Evolutionary conservation across 2,888 invertebrate species (phyloP).

Genomic region (Microctonus brassicae): DNA sequence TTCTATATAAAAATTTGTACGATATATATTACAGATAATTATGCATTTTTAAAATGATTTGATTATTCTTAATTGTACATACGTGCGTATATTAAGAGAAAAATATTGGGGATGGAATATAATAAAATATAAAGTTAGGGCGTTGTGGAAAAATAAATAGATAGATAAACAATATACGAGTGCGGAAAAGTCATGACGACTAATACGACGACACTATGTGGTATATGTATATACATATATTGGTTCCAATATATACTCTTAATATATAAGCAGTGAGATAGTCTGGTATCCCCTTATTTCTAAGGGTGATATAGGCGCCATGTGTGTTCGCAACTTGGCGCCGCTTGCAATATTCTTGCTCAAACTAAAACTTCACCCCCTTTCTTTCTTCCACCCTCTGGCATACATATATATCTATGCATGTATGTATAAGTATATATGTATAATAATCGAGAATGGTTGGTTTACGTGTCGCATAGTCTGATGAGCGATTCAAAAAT

Average conservation of each 20-base stretch:
- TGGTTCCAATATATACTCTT: constrained; percentile 28
- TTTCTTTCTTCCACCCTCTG: constrained; percentile 40
- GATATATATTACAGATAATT: too few species aligned
- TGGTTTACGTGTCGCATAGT: too few species aligned
- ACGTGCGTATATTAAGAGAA: constrained; percentile 13
- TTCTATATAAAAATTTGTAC: too few species aligned
- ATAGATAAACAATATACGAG: constrained; percentile 9
- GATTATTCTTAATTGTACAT: too few species aligned
- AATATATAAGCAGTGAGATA: too few species aligned
- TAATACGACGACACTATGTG: not conserved
- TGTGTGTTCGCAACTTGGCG: constrained; percentile 53
- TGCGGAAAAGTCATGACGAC: constrained; percentile 14
- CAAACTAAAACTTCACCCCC: constrained; percentile 46
- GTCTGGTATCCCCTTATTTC: constrained; percentile 53
- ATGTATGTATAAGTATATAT: constrained; percentile 2
- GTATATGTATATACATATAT: too few species aligned
- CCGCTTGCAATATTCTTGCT: constrained; percentile 48
- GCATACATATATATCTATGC: not conserved
- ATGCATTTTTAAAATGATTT: too few species aligned
- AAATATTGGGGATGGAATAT: constrained; percentile 27
- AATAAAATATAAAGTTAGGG: constrained; percentile 2
- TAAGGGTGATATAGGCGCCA: constrained; percentile 51
- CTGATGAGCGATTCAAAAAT: not conserved
- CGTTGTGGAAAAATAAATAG: constrained; percentile 9
- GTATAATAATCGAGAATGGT: not conserved